Evolutionary conservation across 2,888 invertebrate genomes (phyloP), one percentile per base, ranked within the genome.

Genomic region (Leucoptera coffeella): DNA sequence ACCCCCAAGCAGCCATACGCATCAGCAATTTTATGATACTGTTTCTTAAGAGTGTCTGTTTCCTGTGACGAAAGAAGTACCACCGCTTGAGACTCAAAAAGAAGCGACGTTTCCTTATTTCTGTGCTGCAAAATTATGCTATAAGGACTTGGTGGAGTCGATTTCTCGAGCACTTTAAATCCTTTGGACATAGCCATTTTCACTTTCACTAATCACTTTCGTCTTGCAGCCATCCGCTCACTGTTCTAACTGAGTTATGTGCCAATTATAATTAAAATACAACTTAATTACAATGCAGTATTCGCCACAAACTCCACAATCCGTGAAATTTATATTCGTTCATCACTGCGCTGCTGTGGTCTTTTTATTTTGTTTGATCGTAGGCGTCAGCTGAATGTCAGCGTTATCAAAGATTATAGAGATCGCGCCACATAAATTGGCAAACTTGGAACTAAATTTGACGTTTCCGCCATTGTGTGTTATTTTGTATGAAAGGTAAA

Each of bases 1-100:
- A 95, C 92, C 23, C 99, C 99, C 29, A 99, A 71, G 47, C 95
- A 92, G 14, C 95, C 96, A 56, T 97, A 96, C 0, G 92, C 94
- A 65, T 99, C 97, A 27, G 88, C 69, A 22, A 94, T 76, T 69
- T 95, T 94, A 9, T 80, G 82, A 50, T 96, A 97, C 43, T 86
- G 84, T 42, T 86, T 85, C 43, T 88, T 85, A 30, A 96, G 78
- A 9, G 85, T 82, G 42, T 95, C 93, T 4, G 87, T 88, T 67
- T 96, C 95, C 56, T 85, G 84, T 20, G 80, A 64, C 33, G 85
- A 90, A 77, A 92, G 65, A 23, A 85, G 79, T 15, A 93, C 93
- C 12, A 94, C 87, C 13, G 91, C 92, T 56, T 88, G 85, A 14
- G 92, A 91, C 62, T 95, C 94, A 51, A 95, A 92, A 32, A 95